Evolutionary conservation across 2,797 vertebrate genomes (phyloP).

Genomic region (Pipistrellus nathusii): DNA sequence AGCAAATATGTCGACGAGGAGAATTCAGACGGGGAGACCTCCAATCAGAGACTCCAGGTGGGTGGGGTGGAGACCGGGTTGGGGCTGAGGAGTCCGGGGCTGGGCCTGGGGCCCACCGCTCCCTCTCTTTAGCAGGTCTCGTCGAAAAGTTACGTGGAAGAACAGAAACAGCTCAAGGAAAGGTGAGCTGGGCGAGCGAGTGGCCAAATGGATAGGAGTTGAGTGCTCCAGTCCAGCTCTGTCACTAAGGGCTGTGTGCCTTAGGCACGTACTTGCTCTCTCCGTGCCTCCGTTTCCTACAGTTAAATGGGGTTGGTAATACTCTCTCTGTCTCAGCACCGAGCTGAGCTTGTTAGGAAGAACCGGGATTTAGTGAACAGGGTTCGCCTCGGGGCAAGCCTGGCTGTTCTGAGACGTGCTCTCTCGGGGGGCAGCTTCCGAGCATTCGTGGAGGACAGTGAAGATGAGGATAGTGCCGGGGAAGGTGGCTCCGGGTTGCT

Average conservation of each 20-base stretch:
- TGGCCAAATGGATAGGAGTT: neutral
- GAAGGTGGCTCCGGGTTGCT: slow-evolving; percentile 85
- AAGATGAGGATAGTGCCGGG: slow-evolving; percentile 79
- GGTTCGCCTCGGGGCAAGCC: neutral
- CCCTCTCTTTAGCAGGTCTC: slow-evolving; percentile 85
- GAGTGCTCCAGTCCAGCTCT: neutral
- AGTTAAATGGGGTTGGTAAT: neutral
- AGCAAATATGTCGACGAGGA: slow-evolving; percentile 87
- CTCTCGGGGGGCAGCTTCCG: slow-evolving; percentile 87
- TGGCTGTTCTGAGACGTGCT: neutral
- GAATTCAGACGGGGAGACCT: slow-evolving; percentile 74
- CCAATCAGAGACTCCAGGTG: slow-evolving; percentile 63
- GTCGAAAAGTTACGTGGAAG: slow-evolving; percentile 92
- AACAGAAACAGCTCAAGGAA: slow-evolving; percentile 91
- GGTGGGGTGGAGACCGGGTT: neutral
- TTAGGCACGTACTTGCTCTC: neutral
- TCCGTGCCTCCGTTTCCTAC: neutral
- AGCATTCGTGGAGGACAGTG: slow-evolving; percentile 91
- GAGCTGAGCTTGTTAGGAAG: neutral
- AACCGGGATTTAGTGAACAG: neutral
- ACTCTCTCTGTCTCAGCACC: neutral
- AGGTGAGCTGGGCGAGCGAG: slow-evolving; percentile 85
- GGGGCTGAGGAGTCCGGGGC: neutral
- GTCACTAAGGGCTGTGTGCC: neutral
- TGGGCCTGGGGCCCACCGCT: neutral